A percentile compares a stretch with the other conserved stretches of the same genome.
phyloP scores from a whole-genome alignment of 2,113 vertebrate genomes.

The Lepisosteus oculatus region DNA sequence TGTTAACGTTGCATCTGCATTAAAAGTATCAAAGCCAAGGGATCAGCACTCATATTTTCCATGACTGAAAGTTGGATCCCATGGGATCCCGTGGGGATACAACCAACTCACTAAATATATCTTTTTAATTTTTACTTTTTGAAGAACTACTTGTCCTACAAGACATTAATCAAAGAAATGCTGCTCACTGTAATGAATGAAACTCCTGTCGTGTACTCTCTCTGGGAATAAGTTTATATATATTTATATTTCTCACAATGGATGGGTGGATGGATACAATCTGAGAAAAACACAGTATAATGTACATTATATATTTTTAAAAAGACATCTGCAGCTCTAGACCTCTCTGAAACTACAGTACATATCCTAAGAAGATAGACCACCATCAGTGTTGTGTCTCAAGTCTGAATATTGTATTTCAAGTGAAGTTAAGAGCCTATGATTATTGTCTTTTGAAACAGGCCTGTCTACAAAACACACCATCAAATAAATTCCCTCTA shows the following conservation, averaged over 20 bases:
- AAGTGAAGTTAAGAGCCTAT: constrained; percentile 41
- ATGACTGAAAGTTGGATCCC: constrained; percentile 45
- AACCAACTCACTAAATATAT: constrained; percentile 31
- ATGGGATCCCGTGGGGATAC: constrained; percentile 31
- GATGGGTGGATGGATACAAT: too few relatives aligned
- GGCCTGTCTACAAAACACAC: constrained; percentile 44
- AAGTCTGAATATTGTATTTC: constrained; percentile 48
- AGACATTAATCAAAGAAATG: constrained; percentile 5
- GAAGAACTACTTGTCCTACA: background rate
- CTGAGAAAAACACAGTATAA: too few relatives aligned
- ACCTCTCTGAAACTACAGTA: too few relatives aligned
- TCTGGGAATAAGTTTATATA: too few relatives aligned
- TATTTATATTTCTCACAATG: too few relatives aligned
- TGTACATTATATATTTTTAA: too few relatives aligned
- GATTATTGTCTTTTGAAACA: constrained; percentile 60
- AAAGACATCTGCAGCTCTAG: too few relatives aligned
- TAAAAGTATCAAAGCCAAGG: constrained; percentile 42
- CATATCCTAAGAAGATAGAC: constrained; percentile 31
- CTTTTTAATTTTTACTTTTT: constrained; percentile 11
- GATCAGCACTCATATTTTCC: constrained; percentile 43
- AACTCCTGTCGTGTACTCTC: background rate
- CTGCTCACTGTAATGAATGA: background rate
- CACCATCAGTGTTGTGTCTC: constrained; percentile 39
- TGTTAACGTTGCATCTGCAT: constrained; percentile 32
- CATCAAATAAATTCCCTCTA: constrained; percentile 55